phyloP scores from a whole-genome alignment of 2,888 invertebrate genomes.

The Eurytoma adleriae region DNA sequence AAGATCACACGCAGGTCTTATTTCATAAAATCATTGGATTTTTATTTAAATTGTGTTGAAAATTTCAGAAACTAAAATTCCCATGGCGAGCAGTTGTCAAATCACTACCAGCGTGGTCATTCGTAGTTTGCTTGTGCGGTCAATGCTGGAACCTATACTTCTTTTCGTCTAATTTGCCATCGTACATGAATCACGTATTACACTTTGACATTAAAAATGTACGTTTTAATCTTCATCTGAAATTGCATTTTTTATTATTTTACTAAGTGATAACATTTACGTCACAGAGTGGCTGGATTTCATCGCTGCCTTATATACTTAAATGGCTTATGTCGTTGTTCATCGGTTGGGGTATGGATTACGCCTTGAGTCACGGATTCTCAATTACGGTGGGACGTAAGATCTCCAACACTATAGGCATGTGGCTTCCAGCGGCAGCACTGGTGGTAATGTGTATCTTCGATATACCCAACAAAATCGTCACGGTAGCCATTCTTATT shows the following conservation, averaged over 20 bases:
- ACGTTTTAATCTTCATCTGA: too few relatives aligned
- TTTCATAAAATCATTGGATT: too few relatives aligned
- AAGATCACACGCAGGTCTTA: neutral
- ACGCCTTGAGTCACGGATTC: conserved; percentile 64
- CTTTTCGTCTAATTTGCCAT: neutral
- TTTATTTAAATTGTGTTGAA: neutral
- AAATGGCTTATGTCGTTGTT: conserved; percentile 78
- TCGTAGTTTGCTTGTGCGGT: neutral
- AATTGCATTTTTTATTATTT: too few relatives aligned
- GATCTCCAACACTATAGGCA: conserved; percentile 78
- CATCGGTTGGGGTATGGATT: conserved; percentile 77
- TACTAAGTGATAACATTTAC: neutral
- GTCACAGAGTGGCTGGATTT: conserved; percentile 76
- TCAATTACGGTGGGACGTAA: conserved; percentile 70
- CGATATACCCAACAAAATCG: conserved; percentile 41
- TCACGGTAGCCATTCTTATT: conserved; percentile 63
- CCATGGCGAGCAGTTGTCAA: conserved; percentile 1
- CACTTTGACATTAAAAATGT: neutral
- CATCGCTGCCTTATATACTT: conserved; percentile 78
- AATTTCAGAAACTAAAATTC: neutral
- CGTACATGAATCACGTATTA: neutral
- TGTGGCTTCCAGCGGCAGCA: conserved; percentile 76
- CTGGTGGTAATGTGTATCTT: conserved; percentile 70
- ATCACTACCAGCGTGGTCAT: neutral
- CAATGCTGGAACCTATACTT: neutral